Conservation (phyloP, 53 echinoderm and acorn worm species). For the Echinarachnius parma region DNA sequence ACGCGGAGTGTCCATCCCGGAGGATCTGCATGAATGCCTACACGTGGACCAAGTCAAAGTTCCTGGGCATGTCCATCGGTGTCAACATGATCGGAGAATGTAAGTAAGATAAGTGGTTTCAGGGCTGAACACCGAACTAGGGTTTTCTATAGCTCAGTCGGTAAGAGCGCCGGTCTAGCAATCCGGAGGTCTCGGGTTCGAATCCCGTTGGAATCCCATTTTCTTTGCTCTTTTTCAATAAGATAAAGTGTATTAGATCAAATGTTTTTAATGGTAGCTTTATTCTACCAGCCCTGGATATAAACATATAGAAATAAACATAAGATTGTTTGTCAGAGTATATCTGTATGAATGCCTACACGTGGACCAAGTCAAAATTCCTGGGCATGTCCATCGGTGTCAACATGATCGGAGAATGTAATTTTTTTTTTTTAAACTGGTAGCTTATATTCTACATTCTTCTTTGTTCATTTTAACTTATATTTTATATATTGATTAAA, state of each 20-base stretch:
- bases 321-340: constrained; percentile 65
- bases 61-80: constrained; percentile 94
- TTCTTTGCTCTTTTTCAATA: too few species aligned
- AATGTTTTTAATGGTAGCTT: too few species aligned
- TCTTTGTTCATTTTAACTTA: too few species aligned
- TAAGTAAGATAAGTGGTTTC: constrained; percentile 26
- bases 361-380: constrained; percentile 96
- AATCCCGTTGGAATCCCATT: too few species aligned
- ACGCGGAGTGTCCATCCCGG: constrained; percentile 74
- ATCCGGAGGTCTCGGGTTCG: too few species aligned
- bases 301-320: neutral
- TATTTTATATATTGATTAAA: too few species aligned
- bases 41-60: constrained; percentile 94
- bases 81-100: constrained; percentile 96
- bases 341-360: constrained; percentile 86
- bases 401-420: constrained; percentile 94
- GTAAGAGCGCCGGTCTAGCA: too few species aligned
- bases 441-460: too few species aligned
- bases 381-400: constrained; percentile 97
- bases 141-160: too few species aligned
- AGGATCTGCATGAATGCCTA: constrained; percentile 89
- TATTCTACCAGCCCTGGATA: too few species aligned
- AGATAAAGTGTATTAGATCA: too few species aligned
- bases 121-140: too few species aligned
- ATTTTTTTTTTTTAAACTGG: neutral